These are phyloP conservation scores for Epinephelus awoara DNA, from an alignment of 2,797 vertebrate genomes.

Conservation along the genomic window DNA sequence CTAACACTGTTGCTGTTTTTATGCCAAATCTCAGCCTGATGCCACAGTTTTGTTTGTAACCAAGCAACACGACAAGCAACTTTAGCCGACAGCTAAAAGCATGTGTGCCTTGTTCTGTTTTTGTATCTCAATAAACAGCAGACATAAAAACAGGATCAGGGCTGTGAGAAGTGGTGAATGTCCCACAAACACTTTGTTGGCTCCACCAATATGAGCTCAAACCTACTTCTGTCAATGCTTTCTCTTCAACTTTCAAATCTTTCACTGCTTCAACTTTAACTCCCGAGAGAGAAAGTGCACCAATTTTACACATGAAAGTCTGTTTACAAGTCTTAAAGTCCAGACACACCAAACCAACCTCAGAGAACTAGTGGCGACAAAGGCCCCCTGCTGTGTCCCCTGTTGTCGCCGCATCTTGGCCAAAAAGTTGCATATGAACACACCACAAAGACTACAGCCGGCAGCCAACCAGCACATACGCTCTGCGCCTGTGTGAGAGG, in stretches of 20 bases:
- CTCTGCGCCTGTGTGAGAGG: too few species aligned
- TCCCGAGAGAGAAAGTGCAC: too few species aligned
- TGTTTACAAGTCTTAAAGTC: too few species aligned
- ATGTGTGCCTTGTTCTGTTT: slow-evolving; percentile 28
- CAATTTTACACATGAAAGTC: too few species aligned
- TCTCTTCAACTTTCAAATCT: background rate
- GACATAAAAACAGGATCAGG: slow-evolving; percentile 29
- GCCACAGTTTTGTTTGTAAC: slow-evolving; percentile 47
- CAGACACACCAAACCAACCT: too few species aligned
- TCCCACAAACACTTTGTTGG: background rate
- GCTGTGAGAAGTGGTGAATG: slow-evolving; percentile 5
- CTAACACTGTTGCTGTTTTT: slow-evolving; percentile 1
- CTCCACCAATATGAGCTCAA: background rate
- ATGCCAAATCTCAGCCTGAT: slow-evolving; percentile 20
- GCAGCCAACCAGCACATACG: too few species aligned
- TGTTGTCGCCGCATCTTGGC: too few species aligned
- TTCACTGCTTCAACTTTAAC: background rate
- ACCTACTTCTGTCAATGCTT: background rate
- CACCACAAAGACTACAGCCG: too few species aligned
- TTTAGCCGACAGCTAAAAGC: slow-evolving; percentile 38
- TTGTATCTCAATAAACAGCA: slow-evolving; percentile 27
- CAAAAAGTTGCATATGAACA: too few species aligned
- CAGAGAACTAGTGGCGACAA: too few species aligned
- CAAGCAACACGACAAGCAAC: slow-evolving; percentile 40
- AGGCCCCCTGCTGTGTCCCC: too few species aligned